Percentiles rank a stretch among this genome's conserved stretches.
Evolutionary conservation across 2,888 invertebrate species (phyloP).

Genomic region (Idaea aversata): DNA sequence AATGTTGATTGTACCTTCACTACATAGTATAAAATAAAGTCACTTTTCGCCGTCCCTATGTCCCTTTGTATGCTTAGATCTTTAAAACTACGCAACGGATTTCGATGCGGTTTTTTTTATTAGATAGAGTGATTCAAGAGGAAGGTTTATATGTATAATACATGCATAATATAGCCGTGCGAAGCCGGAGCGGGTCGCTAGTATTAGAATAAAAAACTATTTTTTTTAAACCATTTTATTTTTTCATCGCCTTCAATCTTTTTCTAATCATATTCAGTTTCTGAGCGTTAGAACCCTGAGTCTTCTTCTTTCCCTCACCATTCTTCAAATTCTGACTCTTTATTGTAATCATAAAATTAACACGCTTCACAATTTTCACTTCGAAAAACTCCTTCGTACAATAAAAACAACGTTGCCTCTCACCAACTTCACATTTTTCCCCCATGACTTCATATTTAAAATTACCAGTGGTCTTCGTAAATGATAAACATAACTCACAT

Average conservation of each 20-base stretch:
- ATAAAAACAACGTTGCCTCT: slow-evolving; percentile 29
- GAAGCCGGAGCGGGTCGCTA: too few relatives aligned
- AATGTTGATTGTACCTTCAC: too few relatives aligned
- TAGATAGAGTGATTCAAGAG: too few relatives aligned
- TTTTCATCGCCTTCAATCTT: slow-evolving; percentile 45
- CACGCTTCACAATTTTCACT: slow-evolving; percentile 33
- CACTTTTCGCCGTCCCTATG: too few relatives aligned
- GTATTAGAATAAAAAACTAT: too few relatives aligned
- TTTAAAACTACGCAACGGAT: too few relatives aligned
- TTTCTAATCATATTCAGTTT: slow-evolving; percentile 41
- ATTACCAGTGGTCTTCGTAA: slow-evolving; percentile 29
- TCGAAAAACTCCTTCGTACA: slow-evolving; percentile 39
- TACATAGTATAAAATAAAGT: too few relatives aligned
- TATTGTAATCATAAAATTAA: background rate
- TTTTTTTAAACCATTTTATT: slow-evolving; percentile 20
- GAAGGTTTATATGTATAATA: too few relatives aligned
- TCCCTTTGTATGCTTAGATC: too few relatives aligned
- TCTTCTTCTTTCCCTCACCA: background rate
- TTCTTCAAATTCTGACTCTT: slow-evolving; percentile 3
- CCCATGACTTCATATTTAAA: slow-evolving; percentile 31
- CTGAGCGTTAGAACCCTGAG: slow-evolving; percentile 29
- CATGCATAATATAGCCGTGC: too few relatives aligned
- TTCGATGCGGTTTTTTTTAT: too few relatives aligned
- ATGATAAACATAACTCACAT: slow-evolving; percentile 42
- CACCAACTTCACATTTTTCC: slow-evolving; percentile 26